Evolutionary conservation across 2,113 vertebrate genomes (phyloP).

Genomic region (Eleginops maclovinus): DNA sequence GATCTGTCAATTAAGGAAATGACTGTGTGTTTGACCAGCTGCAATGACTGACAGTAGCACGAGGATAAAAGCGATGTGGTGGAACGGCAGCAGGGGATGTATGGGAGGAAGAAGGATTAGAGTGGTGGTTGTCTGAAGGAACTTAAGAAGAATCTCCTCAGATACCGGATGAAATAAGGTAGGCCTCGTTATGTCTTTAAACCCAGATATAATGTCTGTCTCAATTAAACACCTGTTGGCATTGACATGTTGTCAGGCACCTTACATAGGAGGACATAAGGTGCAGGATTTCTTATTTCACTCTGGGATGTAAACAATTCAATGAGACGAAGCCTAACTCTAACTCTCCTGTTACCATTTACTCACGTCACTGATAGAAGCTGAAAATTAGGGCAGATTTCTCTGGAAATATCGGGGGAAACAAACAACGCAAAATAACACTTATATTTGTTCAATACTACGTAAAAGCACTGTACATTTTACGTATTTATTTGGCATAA

Average conservation of each 20-base stretch:
- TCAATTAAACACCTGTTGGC: not conserved
- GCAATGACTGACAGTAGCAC: constrained; percentile 39
- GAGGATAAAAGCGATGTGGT: constrained; percentile 39
- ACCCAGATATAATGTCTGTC: not conserved
- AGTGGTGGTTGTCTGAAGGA: constrained; percentile 61
- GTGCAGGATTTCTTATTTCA: not conserved
- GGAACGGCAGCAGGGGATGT: constrained; percentile 78
- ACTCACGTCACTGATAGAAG: not conserved
- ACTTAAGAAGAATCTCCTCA: constrained; percentile 56
- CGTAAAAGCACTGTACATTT: too few relatives aligned
- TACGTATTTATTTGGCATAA: too few relatives aligned
- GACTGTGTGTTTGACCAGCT: constrained; percentile 17
- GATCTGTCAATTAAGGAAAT: constrained; percentile 40
- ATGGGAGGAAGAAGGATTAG: constrained; percentile 73
- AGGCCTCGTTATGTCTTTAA: constrained; percentile 31
- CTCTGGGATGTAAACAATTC: not conserved
- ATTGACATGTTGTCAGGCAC: not conserved
- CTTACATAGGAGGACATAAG: not conserved
- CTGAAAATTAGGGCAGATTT: not conserved
- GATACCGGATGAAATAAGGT: constrained; percentile 78
- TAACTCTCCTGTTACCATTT: not conserved
- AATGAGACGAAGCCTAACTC: not conserved
- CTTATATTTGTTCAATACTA: not conserved
- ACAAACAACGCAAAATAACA: not conserved
- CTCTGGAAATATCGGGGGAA: not conserved